These are phyloP conservation scores for Ifrita kowaldi DNA, from an alignment of 2,113 vertebrate species.

Conservation along the genomic window DNA sequence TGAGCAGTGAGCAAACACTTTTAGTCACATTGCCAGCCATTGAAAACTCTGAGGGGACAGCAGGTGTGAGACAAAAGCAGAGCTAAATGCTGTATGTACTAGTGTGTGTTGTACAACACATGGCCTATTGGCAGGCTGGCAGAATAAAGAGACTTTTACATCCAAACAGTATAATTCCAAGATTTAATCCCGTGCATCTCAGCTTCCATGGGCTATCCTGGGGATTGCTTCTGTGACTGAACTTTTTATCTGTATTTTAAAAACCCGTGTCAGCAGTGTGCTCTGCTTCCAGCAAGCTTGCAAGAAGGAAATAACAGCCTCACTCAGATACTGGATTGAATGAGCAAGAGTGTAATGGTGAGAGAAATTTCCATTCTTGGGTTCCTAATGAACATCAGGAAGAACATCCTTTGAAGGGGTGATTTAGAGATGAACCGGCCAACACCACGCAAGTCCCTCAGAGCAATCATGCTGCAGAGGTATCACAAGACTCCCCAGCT, in stretches of 20 bases:
- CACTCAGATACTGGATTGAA: background rate
- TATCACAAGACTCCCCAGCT: background rate
- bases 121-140: background rate
- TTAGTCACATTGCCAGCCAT: background rate
- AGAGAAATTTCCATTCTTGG: background rate
- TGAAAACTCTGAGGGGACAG: background rate
- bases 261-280: background rate
- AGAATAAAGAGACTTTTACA: background rate
- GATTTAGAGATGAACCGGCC: background rate
- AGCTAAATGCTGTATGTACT: background rate
- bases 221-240: background rate
- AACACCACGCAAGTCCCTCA: background rate
- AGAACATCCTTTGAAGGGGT: background rate
- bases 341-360: background rate
- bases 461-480: background rate
- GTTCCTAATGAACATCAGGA: background rate
- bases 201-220: background rate
- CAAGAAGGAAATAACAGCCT: constrained; percentile 5
- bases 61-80: background rate
- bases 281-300: background rate
- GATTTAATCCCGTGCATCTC: background rate
- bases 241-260: background rate
- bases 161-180: background rate
- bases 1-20: background rate
- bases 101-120: background rate